Evolutionary conservation across 92 coral and sea anemone genomes (phyloP).

Genomic region (Porites divaricata): DNA sequence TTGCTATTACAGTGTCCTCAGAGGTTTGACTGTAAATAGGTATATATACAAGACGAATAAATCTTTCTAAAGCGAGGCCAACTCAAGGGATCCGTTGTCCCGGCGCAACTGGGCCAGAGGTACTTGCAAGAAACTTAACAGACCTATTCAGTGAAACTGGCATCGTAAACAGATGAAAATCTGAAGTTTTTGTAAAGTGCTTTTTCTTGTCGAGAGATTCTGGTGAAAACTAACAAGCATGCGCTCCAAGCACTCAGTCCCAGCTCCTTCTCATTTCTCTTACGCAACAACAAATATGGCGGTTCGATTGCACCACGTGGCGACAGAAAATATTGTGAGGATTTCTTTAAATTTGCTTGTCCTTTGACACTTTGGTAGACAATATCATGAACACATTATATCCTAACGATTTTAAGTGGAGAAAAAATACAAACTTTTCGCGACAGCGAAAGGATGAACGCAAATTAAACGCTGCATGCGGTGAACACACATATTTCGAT

Average conservation of each 20-base stretch:
- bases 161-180: too few species aligned
- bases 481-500: neutral
- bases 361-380: neutral
- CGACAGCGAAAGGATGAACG: neutral
- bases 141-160: too few species aligned
- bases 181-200: too few species aligned
- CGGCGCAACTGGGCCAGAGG: too few species aligned
- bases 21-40: too few species aligned
- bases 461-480: neutral
- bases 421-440: neutral
- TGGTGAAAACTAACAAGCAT: neutral
- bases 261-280: conserved; percentile 10
- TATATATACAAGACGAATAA: too few species aligned
- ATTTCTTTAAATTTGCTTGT: conserved; percentile 9
- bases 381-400: neutral
- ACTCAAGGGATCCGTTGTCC: too few species aligned
- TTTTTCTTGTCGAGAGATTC: too few species aligned
- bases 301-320: conserved; percentile 69
- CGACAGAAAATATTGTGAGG: conserved; percentile 25
- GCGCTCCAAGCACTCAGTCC: neutral
- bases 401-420: neutral
- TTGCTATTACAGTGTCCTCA: too few species aligned
- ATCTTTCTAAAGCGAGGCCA: too few species aligned
- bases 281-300: conserved; percentile 36
- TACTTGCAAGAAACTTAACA: too few species aligned